Conservation (phyloP, 2,888 invertebrate species). For the Scaptomyza caliginosa region DNA sequence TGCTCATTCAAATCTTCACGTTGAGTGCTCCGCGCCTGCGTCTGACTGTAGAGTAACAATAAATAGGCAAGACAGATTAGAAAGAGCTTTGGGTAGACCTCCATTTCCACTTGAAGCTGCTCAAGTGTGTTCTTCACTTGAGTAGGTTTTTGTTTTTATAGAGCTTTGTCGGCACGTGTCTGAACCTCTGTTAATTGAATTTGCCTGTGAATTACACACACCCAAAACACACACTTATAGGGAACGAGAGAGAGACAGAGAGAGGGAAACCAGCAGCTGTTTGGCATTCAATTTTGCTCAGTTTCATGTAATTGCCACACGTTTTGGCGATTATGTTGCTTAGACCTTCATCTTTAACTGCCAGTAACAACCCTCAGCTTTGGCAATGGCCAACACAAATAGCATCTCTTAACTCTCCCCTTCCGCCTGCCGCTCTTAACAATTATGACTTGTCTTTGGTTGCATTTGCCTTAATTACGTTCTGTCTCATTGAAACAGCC, state of each 20-base stretch:
- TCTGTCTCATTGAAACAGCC: slow-evolving; percentile 22
- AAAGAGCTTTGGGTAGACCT: slow-evolving; percentile 1
- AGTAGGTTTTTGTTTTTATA: slow-evolving; percentile 59
- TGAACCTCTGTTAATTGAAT: slow-evolving; percentile 66
- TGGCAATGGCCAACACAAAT: not conserved
- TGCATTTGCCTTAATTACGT: slow-evolving; percentile 60
- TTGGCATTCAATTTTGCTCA: slow-evolving; percentile 69
- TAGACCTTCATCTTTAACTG: slow-evolving; percentile 55
- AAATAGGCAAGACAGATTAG: slow-evolving; percentile 13
- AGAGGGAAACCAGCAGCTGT: slow-evolving; percentile 51
- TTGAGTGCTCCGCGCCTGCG: slow-evolving; percentile 22
- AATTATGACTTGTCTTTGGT: slow-evolving; percentile 11
- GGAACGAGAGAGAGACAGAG: slow-evolving; percentile 15
- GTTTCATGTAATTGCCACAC: slow-evolving; percentile 75
- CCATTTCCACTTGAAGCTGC: slow-evolving; percentile 1
- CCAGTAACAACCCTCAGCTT: not conserved
- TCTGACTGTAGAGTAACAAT: not conserved
- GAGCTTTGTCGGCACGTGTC: slow-evolving; percentile 45
- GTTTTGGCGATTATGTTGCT: slow-evolving; percentile 76
- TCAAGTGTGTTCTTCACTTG: slow-evolving; percentile 34
- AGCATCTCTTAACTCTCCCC: not conserved
- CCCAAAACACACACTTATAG: not conserved
- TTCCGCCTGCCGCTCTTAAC: not conserved
- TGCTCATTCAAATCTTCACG: not conserved
- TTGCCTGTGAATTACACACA: slow-evolving; percentile 31